Evolutionary conservation across 2,888 invertebrate genomes (phyloP), one percentile per base, ranked within the genome.

Genomic region (Stictocephala bisonia): DNA sequence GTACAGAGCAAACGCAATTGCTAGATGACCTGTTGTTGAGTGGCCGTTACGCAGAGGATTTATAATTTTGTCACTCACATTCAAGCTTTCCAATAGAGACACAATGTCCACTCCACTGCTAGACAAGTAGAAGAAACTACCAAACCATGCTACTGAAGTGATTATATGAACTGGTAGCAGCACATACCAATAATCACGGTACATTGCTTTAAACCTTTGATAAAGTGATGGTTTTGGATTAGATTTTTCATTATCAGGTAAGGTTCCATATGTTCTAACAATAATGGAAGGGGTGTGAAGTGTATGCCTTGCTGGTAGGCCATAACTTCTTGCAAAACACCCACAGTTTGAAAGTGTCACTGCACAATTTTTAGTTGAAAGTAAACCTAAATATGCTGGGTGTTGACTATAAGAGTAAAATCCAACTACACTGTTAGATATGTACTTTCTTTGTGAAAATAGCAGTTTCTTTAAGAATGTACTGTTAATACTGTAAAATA

Each of bases 181-280:
- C 70, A 99, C 93, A 85, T 99, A 97, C 95, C 99, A 99, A 85
- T 99, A 98, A 82, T 97, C 93, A 83, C 93, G 93, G 82, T 95
- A 95, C 91, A 97, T 94, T 81, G 91, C 87, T 84, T 96, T 97
- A 84, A 98, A 96, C 81, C 89, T 90, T 79, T 93, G 89, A 81
- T 95, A 90, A 1, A 96, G 82, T 0, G 91, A 88, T 79, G 85
- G 81, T 83, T 93, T 88, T 78, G 84, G 71, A 35, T 68, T 35
- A 7, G 74, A 72, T 0, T 73, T 51, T n/a, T 73, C 66, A 13
- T 13, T 44, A n/a, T 11, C 40, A 15, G 64, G 18, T 41, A n/a
- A n/a, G n/a, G n/a, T n/a, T n/a, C n/a, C n/a, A n/a, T n/a, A n/a
- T n/a, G n/a, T n/a, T n/a, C n/a, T n/a, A n/a, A n/a, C n/a, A n/a